A percentile compares a stretch with the other conserved stretches of the same genome.
These are phyloP conservation scores for Oriolus oriolus DNA, from an alignment of 2,113 vertebrate genomes.

Conservation along the genomic window DNA sequence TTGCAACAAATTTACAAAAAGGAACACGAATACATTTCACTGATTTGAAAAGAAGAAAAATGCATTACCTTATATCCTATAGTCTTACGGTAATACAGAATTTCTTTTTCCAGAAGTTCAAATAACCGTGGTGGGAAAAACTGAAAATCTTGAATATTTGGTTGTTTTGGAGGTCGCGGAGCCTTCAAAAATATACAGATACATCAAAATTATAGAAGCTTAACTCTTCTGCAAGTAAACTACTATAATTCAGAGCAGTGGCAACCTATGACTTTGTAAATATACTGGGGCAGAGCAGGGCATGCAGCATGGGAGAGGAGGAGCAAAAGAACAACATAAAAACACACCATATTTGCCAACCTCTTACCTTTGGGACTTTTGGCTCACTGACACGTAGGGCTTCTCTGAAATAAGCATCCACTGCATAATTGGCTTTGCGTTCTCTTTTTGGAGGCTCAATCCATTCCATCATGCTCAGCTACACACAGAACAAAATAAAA, in stretches of 20 bases:
- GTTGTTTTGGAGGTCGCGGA: slow-evolving; percentile 86
- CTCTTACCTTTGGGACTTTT: slow-evolving; percentile 82
- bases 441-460: slow-evolving; percentile 90
- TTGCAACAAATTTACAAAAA: neutral
- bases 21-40: neutral
- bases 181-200: slow-evolving; percentile 70
- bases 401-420: slow-evolving; percentile 90
- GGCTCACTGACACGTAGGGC: slow-evolving; percentile 86
- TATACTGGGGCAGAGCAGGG: neutral
- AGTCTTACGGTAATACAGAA: slow-evolving; percentile 87
- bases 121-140: slow-evolving; percentile 88
- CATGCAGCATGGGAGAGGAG: neutral
- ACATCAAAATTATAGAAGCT: neutral
- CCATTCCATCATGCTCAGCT: slow-evolving; percentile 88
- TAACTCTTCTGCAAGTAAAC: neutral
- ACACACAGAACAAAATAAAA: neutral
- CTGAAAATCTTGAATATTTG: slow-evolving; percentile 89
- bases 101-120: slow-evolving; percentile 89
- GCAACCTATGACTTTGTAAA: neutral
- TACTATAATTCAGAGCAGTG: neutral
- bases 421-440: slow-evolving; percentile 88
- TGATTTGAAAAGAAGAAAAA: neutral
- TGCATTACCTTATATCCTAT: slow-evolving; percentile 85
- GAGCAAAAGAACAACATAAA: neutral
- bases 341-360: neutral